phyloP scores from a whole-genome alignment of 2,888 invertebrate genomes.

The Chironomus riparius region DNA sequence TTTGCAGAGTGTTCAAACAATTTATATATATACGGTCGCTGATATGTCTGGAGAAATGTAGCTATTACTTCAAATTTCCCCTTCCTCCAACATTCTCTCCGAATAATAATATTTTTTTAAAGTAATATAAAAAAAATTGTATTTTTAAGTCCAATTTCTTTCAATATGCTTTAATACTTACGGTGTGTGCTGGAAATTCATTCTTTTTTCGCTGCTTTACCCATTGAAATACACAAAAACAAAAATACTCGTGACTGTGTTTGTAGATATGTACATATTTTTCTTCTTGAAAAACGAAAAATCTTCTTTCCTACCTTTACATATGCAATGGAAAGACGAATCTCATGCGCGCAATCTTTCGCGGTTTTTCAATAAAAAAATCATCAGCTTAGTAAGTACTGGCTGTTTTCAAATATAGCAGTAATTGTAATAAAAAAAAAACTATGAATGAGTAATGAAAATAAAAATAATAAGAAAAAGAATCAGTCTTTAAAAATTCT shows the following conservation, averaged over 20 bases:
- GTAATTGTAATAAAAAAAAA: slow-evolving; percentile 20
- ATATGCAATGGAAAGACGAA: background rate
- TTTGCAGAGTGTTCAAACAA: slow-evolving; percentile 43
- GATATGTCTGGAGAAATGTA: slow-evolving; percentile 18
- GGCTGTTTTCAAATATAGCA: slow-evolving; percentile 14
- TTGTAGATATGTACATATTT: background rate
- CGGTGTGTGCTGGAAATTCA: slow-evolving; percentile 1
- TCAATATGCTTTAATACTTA: background rate
- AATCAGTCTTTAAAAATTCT: background rate
- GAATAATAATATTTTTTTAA: slow-evolving; percentile 26
- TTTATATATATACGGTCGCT: slow-evolving; percentile 39
- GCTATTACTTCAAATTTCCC: slow-evolving; percentile 15
- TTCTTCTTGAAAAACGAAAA: background rate
- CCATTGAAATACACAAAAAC: background rate
- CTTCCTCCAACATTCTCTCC: slow-evolving; percentile 2
- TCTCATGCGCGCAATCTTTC: background rate
- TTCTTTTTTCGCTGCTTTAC: background rate
- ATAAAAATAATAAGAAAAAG: background rate
- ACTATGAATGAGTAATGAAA: background rate
- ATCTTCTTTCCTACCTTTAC: background rate
- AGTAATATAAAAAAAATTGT: slow-evolving; percentile 24
- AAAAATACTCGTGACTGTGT: background rate
- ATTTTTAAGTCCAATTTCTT: background rate
- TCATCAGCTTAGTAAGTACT: background rate
- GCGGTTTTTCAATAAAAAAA: background rate